phyloP scores from a whole-genome alignment of 2,888 invertebrate species.

The Periphyllus acericola region DNA sequence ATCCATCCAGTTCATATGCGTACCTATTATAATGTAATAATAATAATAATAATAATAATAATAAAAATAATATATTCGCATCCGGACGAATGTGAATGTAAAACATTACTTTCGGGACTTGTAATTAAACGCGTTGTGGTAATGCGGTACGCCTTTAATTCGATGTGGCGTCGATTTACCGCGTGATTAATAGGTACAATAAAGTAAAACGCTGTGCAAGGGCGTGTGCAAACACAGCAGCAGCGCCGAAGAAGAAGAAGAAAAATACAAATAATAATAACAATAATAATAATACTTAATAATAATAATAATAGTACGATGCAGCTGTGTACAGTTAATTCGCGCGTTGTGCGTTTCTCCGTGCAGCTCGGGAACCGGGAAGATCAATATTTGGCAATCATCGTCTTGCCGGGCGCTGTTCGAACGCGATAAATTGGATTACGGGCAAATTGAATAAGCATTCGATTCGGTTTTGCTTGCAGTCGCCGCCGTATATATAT shows the following conservation, averaged over 20 bases:
- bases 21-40: too few relatives aligned
- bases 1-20: too few relatives aligned
- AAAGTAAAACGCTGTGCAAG: not conserved
- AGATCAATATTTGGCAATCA: conserved; percentile 19
- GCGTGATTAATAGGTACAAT: conserved; percentile 9
- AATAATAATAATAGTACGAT: not conserved
- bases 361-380: too few relatives aligned
- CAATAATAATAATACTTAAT: too few relatives aligned
- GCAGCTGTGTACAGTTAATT: not conserved
- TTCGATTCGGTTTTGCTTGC: conserved; percentile 2
- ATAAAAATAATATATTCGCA: too few relatives aligned
- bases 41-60: too few relatives aligned
- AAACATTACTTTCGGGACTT: too few relatives aligned
- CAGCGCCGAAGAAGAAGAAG: not conserved
- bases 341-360: not conserved
- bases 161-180: not conserved
- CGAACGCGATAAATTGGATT: conserved; percentile 6
- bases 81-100: too few relatives aligned
- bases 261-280: too few relatives aligned
- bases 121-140: too few relatives aligned
- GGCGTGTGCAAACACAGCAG: not conserved
- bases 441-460: conserved; percentile 1
- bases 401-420: not conserved
- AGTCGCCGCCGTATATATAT: not conserved
- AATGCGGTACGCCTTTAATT: conserved; percentile 3